These are phyloP conservation scores for Drosophila sturtevanti DNA, from an alignment of 1,140 invertebrate species.

Conservation along the genomic window DNA sequence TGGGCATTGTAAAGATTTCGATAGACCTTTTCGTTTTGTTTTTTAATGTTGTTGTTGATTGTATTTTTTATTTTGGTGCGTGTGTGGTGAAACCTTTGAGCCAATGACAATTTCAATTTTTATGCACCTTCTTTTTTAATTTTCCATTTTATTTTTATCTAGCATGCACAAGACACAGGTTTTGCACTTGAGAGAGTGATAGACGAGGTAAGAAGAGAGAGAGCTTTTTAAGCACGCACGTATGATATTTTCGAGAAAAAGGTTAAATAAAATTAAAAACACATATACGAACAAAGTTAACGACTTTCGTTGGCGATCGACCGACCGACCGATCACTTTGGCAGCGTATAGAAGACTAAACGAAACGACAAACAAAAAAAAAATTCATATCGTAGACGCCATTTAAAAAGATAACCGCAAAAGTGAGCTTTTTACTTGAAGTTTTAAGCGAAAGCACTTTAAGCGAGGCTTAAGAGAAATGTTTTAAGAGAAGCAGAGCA, in stretches of 20 bases:
- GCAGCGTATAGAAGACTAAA: constrained; percentile 63
- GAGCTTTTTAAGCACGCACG: constrained; percentile 54
- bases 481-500: constrained; percentile 3
- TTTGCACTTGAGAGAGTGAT: constrained; percentile 22
- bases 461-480: constrained; percentile 41
- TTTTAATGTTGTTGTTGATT: background rate
- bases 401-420: constrained; percentile 40
- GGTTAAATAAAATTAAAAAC: constrained; percentile 23
- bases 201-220: constrained; percentile 10
- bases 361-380: constrained; percentile 22
- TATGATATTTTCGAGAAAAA: constrained; percentile 34
- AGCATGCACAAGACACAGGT: constrained; percentile 66
- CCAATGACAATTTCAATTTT: constrained; percentile 50
- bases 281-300: constrained; percentile 8
- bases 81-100: constrained; percentile 60
- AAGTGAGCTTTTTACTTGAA: constrained; percentile 52
- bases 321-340: constrained; percentile 63
- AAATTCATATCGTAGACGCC: constrained; percentile 43
- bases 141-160: constrained; percentile 76
- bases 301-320: constrained; percentile 9
- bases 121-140: constrained; percentile 67
- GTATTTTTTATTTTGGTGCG: constrained; percentile 7
- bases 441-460: constrained; percentile 13
- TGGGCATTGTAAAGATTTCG: constrained; percentile 34
- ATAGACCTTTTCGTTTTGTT: constrained; percentile 5